Evolutionary conservation across 2,113 vertebrate species (phyloP).

Genomic region (Callospermophilus lateralis): DNA sequence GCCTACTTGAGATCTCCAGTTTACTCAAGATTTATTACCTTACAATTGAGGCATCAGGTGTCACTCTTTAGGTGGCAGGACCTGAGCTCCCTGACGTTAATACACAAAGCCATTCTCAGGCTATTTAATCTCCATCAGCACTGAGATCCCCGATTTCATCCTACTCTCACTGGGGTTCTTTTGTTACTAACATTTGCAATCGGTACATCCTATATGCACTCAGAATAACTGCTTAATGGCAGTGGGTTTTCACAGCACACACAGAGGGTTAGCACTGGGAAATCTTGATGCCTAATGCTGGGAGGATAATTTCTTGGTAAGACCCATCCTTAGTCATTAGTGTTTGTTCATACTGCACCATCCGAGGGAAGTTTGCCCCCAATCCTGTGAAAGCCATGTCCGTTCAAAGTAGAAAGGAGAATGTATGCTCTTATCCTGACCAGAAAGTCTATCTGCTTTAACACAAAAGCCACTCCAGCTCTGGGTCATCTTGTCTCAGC

Average conservation of each 20-base stretch:
- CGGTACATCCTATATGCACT: conserved; percentile 73
- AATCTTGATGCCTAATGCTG: conserved; percentile 72
- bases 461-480: background rate
- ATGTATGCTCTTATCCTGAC: background rate
- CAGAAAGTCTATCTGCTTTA: background rate
- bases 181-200: conserved; percentile 81
- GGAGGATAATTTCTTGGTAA: conserved; percentile 77
- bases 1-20: conserved; percentile 44
- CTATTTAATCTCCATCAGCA: conserved; percentile 80
- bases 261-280: conserved; percentile 61
- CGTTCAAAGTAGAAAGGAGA: background rate
- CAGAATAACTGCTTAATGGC: conserved; percentile 83
- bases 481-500: background rate
- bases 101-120: conserved; percentile 81
- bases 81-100: conserved; percentile 77
- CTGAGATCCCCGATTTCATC: conserved; percentile 81
- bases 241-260: conserved; percentile 72
- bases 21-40: conserved; percentile 67
- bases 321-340: conserved; percentile 61
- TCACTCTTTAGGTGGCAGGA: conserved; percentile 76
- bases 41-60: conserved; percentile 82
- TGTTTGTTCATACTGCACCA: conserved; percentile 17
- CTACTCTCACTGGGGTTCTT: conserved; percentile 82
- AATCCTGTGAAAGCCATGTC: background rate
- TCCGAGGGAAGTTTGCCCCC: background rate